Evolutionary conservation across 2,888 invertebrate genomes (phyloP).

Genomic region (Tanytarsus gracilentus): DNA sequence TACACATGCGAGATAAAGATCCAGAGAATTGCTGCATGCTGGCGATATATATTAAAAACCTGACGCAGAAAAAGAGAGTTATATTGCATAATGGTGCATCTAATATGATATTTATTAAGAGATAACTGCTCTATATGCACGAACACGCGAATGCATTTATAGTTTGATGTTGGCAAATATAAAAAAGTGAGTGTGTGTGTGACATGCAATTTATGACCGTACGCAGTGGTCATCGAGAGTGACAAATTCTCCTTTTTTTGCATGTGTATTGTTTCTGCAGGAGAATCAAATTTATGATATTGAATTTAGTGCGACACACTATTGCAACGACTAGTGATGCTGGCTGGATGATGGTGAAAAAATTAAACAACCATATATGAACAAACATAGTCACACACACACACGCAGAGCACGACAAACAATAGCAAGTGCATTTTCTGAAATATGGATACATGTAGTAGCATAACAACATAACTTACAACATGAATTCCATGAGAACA

Average conservation of each 20-base stretch:
- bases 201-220: background rate
- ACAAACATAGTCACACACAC: background rate
- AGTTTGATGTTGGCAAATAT: background rate
- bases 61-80: slow-evolving; percentile 12
- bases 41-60: too few relatives aligned
- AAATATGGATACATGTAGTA: slow-evolving; percentile 22
- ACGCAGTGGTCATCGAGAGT: slow-evolving; percentile 12
- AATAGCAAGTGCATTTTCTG: slow-evolving; percentile 25
- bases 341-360: slow-evolving; percentile 1
- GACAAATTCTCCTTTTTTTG: slow-evolving; percentile 12
- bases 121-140: slow-evolving; percentile 3
- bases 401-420: background rate
- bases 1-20: too few relatives aligned
- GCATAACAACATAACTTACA: slow-evolving; percentile 25
- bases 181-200: background rate
- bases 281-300: slow-evolving; percentile 10
- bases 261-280: background rate
- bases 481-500: slow-evolving; percentile 26
- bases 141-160: background rate
- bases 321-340: background rate
- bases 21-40: too few relatives aligned
- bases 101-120: slow-evolving; percentile 28
- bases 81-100: slow-evolving; percentile 14
- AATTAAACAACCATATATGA: slow-evolving; percentile 14
- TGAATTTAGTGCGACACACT: slow-evolving; percentile 18